Evolutionary conservation across 2,797 vertebrate genomes (phyloP).

Genomic region (Mormyrops attenuatus): DNA sequence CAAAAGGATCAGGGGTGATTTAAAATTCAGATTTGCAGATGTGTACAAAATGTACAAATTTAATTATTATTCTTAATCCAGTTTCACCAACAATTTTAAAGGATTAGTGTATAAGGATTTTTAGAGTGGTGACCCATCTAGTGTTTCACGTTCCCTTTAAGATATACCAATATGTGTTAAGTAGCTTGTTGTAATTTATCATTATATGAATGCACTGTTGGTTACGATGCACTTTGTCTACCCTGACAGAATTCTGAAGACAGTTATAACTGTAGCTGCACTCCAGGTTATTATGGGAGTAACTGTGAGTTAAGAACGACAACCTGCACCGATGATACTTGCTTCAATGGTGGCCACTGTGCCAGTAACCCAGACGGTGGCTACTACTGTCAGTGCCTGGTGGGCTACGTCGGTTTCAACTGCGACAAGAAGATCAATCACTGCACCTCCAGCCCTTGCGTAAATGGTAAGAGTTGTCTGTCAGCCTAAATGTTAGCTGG

Average conservation of each 20-base stretch:
- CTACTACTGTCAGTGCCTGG: slow-evolving; percentile 86
- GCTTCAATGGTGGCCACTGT: neutral
- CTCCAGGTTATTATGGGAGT: slow-evolving; percentile 88
- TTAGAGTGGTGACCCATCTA: neutral
- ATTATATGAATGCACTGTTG: neutral
- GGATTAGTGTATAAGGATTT: neutral
- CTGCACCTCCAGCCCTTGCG: slow-evolving; percentile 84
- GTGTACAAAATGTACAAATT: neutral
- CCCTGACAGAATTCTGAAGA: slow-evolving; percentile 78
- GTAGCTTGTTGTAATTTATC: neutral
- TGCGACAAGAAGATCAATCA: slow-evolving; percentile 94
- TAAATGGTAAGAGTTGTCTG: slow-evolving; percentile 71
- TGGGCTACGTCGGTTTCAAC: slow-evolving; percentile 87
- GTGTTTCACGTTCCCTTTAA: neutral
- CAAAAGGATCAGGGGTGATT: neutral
- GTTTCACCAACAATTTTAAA: neutral
- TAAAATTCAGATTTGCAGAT: neutral
- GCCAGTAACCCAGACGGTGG: slow-evolving; percentile 67
- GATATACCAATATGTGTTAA: neutral
- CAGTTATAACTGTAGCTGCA: slow-evolving; percentile 82
- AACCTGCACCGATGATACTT: slow-evolving; percentile 30
- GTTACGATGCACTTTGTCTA: neutral
- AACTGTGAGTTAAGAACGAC: slow-evolving; percentile 88
- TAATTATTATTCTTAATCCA: neutral
- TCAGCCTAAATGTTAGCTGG: neutral